Evolutionary conservation across 53 echinoderm and acorn worm genomes (phyloP).

Genomic region (Henricia sp.): DNA sequence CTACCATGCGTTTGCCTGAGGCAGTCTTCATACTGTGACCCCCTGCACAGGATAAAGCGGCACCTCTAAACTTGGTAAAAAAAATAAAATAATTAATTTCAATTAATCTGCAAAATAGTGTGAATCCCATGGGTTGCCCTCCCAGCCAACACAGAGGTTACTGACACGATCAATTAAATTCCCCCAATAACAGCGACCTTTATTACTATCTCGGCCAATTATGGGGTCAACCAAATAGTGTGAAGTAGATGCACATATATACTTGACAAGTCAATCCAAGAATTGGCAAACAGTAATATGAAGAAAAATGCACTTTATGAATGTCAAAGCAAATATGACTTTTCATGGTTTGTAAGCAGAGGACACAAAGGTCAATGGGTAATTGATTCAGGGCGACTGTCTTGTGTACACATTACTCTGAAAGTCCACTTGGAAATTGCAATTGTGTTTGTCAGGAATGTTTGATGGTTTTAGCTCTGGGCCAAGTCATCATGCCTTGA

Average conservation of each 20-base stretch:
- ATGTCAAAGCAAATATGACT: neutral
- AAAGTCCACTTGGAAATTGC: neutral
- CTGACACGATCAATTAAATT: neutral
- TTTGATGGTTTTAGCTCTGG: neutral
- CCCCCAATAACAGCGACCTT: neutral
- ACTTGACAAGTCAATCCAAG: neutral
- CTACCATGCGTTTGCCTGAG: no score
- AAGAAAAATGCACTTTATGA: slow-evolving; percentile 2
- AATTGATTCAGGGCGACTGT: slow-evolving; percentile 26
- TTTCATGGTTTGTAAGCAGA: neutral
- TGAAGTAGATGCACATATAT: slow-evolving; percentile 2
- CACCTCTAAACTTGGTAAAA: no score
- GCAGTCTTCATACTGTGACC: no score
- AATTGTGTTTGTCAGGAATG: slow-evolving; percentile 9
- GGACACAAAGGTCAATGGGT: neutral
- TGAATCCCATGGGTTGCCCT: no score
- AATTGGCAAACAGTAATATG: neutral
- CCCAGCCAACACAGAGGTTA: neutral
- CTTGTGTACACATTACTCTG: slow-evolving; percentile 10
- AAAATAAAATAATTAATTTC: no score
- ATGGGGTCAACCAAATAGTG: slow-evolving; percentile 30
- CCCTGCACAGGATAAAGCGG: no score
- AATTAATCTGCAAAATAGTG: no score
- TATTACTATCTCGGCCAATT: slow-evolving; percentile 7
- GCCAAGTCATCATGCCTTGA: neutral